Evolutionary conservation across 2,113 vertebrate genomes (phyloP).

Genomic region (Sinocyclocheilus grahami): DNA sequence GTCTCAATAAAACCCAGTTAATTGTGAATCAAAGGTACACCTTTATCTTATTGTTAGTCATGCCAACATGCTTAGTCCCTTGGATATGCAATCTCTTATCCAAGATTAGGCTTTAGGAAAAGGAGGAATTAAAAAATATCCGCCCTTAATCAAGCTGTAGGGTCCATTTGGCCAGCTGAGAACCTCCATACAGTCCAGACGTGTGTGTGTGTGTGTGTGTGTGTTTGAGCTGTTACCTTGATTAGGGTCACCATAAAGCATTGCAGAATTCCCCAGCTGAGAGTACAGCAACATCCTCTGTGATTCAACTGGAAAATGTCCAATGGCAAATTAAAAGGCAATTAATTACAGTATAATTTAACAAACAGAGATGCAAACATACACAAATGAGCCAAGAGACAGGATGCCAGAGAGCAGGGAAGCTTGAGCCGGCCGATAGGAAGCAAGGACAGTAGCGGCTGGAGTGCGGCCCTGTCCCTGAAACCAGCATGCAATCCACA

Average conservation of each 20-base stretch:
- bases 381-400: conserved; percentile 52
- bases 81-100: conserved; percentile 60
- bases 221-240: conserved; percentile 53
- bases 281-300: conserved; percentile 67
- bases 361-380: conserved; percentile 65
- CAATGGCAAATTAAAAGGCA: conserved; percentile 62
- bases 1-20: conserved; percentile 44
- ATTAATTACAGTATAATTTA: conserved; percentile 58
- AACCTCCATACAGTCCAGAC: conserved; percentile 42
- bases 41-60: conserved; percentile 52
- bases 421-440: conserved; percentile 66
- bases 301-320: conserved; percentile 69
- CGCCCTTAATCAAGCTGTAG: conserved; percentile 63
- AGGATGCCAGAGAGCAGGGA: conserved; percentile 74
- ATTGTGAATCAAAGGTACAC: conserved; percentile 44
- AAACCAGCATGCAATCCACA: conserved; percentile 63
- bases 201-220: conserved; percentile 46
- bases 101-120: conserved; percentile 62
- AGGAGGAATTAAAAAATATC: conserved; percentile 57
- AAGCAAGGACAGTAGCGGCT: conserved; percentile 65
- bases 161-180: conserved; percentile 48
- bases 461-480: conserved; percentile 69
- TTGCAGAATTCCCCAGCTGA: conserved; percentile 63
- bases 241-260: conserved; percentile 55
- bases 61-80: conserved; percentile 55